Evolutionary conservation across 1,140 invertebrate genomes (phyloP).

Genomic region (Battus philenor): DNA sequence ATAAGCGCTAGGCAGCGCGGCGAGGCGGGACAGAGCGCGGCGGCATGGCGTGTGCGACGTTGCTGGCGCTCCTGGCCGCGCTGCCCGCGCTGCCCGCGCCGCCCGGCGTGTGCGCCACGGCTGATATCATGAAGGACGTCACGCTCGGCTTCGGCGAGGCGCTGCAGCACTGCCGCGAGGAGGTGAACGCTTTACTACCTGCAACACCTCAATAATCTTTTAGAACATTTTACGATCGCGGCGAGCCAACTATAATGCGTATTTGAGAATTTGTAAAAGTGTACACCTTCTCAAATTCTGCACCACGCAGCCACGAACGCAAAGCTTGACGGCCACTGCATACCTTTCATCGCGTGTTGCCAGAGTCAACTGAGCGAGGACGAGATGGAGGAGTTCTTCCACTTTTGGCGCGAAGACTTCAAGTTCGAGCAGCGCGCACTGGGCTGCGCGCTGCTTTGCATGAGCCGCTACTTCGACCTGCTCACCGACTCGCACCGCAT

Average conservation of each 20-base stretch:
- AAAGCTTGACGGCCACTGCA: no score
- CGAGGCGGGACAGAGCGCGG: no score
- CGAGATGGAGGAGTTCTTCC: slow-evolving; percentile 68
- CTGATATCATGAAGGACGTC: slow-evolving; percentile 59
- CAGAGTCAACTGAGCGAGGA: slow-evolving; percentile 58
- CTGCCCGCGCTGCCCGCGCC: no score
- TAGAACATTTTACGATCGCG: no score
- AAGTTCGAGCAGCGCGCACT: slow-evolving; percentile 60
- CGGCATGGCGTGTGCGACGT: slow-evolving; percentile 6
- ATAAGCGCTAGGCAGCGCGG: no score
- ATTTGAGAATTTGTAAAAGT: no score
- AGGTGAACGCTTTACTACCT: no score
- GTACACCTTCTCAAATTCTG: no score
- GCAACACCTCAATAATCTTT: no score
- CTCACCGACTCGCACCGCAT: slow-evolving; percentile 56
- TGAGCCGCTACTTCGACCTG: slow-evolving; percentile 59
- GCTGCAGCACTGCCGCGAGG: slow-evolving; percentile 53
- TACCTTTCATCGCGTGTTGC: no score
- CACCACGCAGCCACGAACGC: no score
- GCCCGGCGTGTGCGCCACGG: slow-evolving; percentile 17
- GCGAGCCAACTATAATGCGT: no score
- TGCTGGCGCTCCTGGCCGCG: slow-evolving; percentile 9
- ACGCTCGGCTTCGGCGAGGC: slow-evolving; percentile 64
- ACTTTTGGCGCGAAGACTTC: slow-evolving; percentile 69
- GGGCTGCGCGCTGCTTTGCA: slow-evolving; percentile 65